Conservation (phyloP, 2,888 invertebrate genomes). For the Melieria omissa region DNA sequence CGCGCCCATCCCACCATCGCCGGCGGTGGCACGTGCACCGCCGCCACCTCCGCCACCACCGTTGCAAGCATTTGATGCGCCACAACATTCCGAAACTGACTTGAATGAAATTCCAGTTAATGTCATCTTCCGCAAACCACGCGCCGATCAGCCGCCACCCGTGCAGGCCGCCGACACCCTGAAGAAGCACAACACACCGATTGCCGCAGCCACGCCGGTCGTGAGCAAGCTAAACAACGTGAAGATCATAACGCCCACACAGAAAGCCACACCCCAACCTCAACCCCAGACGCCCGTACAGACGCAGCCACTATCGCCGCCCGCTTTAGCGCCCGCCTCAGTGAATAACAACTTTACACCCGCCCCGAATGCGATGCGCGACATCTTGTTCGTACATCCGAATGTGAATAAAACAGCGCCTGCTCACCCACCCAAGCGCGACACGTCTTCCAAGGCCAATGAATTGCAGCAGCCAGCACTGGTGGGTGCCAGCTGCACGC, state of each 20-base stretch:
- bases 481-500: too few species aligned
- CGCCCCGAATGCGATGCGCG: constrained; percentile 18
- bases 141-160: constrained; percentile 29
- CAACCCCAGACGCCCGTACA: constrained; percentile 2
- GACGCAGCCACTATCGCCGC: constrained; percentile 13
- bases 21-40: constrained; percentile 41
- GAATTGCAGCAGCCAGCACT: background rate
- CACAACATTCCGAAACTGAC: constrained; percentile 63
- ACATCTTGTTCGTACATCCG: constrained; percentile 21
- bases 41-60: constrained; percentile 53
- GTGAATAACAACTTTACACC: constrained; percentile 11
- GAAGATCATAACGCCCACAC: constrained; percentile 36
- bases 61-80: constrained; percentile 44
- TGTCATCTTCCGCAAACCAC: constrained; percentile 62
- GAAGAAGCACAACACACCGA: background rate
- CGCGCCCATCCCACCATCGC: background rate
- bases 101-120: constrained; percentile 65
- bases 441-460: background rate
- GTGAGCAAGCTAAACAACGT: constrained; percentile 30
- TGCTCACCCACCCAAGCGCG: constrained; percentile 21
- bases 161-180: constrained; percentile 29
- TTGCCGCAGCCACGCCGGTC: too few species aligned
- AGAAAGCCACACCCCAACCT: constrained; percentile 15
- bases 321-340: constrained; percentile 16
- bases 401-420: constrained; percentile 21